Percentiles rank a stretch among this genome's conserved stretches.
phyloP scores from a whole-genome alignment of 2,797 vertebrate species.

The Okamejei kenojei region DNA sequence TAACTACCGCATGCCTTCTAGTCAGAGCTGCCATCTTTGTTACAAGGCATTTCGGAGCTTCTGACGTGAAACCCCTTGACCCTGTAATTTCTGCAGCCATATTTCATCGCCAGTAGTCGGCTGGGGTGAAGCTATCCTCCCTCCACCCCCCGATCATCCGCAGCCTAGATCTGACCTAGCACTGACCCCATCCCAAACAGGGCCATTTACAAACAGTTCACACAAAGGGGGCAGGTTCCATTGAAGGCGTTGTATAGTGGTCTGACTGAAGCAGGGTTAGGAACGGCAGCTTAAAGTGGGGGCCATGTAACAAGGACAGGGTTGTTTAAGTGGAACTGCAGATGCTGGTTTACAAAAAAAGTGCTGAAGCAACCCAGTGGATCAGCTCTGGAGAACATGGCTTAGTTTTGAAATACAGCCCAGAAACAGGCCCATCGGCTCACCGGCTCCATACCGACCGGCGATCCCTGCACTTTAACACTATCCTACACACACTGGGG shows the following conservation, averaged over 20 bases:
- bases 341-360: no score
- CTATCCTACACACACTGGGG: no score
- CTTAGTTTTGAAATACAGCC: no score
- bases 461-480: no score
- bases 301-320: no score
- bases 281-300: no score
- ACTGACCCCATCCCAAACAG: not conserved
- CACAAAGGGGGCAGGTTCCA: not conserved
- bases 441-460: no score
- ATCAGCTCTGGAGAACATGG: no score
- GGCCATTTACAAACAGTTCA: not conserved
- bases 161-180: not conserved
- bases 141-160: not conserved
- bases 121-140: not conserved
- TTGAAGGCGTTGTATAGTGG: not conserved
- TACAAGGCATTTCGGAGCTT: not conserved
- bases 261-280: not conserved
- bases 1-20: not conserved
- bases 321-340: no score
- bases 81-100: not conserved
- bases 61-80: not conserved
- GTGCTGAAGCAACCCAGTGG: no score
- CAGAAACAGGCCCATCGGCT: no score
- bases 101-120: not conserved
- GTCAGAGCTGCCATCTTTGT: not conserved